Percentiles rank a stretch among this genome's conserved stretches.
phyloP scores from a whole-genome alignment of 2,113 vertebrate species.

The Aspidoscelis tigris region DNA sequence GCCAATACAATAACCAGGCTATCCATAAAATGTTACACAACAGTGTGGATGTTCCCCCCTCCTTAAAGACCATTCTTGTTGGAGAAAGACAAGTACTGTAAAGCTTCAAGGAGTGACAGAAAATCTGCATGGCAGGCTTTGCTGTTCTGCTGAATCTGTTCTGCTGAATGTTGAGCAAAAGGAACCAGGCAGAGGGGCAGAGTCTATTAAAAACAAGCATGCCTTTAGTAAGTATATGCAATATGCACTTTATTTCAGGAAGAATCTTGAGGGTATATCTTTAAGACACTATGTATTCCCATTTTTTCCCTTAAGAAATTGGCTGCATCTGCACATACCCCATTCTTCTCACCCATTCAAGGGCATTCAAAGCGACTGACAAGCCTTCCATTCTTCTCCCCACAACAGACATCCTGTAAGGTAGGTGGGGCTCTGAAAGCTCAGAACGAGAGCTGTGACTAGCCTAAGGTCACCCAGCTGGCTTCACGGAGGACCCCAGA shows the following conservation, averaged over 20 bases:
- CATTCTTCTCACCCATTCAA: too few species aligned
- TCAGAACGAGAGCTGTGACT: too few species aligned
- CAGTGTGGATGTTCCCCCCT: too few species aligned
- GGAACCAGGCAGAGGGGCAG: neutral
- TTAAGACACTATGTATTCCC: neutral
- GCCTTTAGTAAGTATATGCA: neutral
- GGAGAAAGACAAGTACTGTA: conserved; percentile 22
- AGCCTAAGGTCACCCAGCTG: too few species aligned
- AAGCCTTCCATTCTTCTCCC: too few species aligned
- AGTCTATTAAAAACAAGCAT: neutral
- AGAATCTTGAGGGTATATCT: neutral
- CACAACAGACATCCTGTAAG: too few species aligned
- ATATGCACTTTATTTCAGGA: neutral
- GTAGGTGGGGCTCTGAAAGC: too few species aligned
- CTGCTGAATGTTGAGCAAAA: conserved; percentile 10
- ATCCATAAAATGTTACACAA: too few species aligned
- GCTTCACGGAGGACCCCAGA: too few species aligned
- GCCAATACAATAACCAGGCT: too few species aligned
- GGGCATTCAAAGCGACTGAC: too few species aligned
- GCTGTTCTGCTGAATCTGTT: conserved; percentile 3
- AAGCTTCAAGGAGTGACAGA: conserved; percentile 2
- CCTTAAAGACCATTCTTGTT: neutral
- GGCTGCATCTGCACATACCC: too few species aligned
- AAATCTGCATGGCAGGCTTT: conserved; percentile 6
- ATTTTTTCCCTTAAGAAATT: neutral